phyloP scores from a whole-genome alignment of 2,888 invertebrate species.

The Heliconius aoede region DNA sequence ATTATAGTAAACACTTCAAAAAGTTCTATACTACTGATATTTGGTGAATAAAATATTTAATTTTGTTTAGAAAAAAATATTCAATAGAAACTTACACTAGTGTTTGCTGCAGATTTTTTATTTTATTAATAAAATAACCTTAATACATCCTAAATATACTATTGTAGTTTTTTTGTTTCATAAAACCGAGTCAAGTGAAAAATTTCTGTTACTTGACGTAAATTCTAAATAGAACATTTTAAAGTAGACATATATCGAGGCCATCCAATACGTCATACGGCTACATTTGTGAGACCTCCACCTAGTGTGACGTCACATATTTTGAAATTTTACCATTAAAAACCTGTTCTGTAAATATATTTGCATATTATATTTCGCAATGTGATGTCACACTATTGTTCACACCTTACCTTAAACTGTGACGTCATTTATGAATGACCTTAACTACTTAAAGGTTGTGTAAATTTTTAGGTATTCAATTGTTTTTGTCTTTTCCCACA shows the following conservation, averaged over 20 bases:
- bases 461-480: neutral
- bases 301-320: too few species aligned
- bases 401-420: too few species aligned
- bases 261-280: slow-evolving; percentile 2
- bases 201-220: neutral
- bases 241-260: neutral
- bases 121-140: neutral
- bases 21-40: slow-evolving; percentile 30
- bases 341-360: too few species aligned
- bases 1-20: slow-evolving; percentile 29
- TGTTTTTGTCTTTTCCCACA: neutral
- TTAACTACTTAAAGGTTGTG: neutral
- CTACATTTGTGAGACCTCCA: neutral
- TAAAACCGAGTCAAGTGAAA: neutral
- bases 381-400: too few species aligned
- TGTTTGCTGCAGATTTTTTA: neutral
- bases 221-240: neutral
- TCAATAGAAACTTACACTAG: neutral
- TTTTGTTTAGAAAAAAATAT: neutral
- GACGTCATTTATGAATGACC: neutral
- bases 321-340: too few species aligned
- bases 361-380: too few species aligned
- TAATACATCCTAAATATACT: neutral
- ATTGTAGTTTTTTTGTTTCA: neutral
- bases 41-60: slow-evolving; percentile 6